These are phyloP conservation scores for Acromyrmex echinatior DNA, from an alignment of 1,140 invertebrate species.

Conservation along the genomic window DNA sequence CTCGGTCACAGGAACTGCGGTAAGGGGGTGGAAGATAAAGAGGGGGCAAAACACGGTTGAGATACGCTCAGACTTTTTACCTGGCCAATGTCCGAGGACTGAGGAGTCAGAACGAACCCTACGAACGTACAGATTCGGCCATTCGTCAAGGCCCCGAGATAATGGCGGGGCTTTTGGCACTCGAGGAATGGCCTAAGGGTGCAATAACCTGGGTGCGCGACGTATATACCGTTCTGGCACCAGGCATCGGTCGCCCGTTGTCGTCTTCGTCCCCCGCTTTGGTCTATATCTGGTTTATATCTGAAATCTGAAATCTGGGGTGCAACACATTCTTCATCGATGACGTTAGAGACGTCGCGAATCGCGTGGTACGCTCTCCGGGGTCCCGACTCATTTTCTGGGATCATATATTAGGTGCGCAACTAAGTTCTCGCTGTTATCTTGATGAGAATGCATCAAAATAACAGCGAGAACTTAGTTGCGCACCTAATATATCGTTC, in stretches of 20 bases:
- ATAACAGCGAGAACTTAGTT: too few relatives aligned
- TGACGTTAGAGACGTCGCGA: constrained; percentile 8
- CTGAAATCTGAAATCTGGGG: not conserved
- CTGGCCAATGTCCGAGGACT: not conserved
- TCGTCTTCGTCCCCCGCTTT: not conserved
- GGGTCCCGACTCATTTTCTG: too few relatives aligned
- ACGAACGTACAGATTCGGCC: constrained; percentile 4
- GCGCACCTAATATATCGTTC: too few relatives aligned
- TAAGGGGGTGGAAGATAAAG: not conserved
- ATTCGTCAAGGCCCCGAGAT: constrained; percentile 52
- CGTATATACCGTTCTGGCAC: constrained; percentile 13
- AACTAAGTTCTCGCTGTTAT: too few relatives aligned
- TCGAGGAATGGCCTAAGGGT: constrained; percentile 40
- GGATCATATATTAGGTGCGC: not conserved
- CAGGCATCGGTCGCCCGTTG: not conserved
- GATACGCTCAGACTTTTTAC: not conserved
- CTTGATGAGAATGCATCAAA: too few relatives aligned
- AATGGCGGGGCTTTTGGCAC: constrained; percentile 35
- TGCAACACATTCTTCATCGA: not conserved
- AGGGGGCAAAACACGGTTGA: not conserved
- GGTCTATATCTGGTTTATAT: constrained; percentile 16
- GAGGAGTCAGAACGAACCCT: not conserved
- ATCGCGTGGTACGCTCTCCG: too few relatives aligned
- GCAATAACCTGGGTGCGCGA: constrained; percentile 43
- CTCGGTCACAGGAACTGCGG: not conserved